These are phyloP conservation scores for Crepidodera aurea DNA, from an alignment of 2,888 invertebrate genomes.

Conservation along the genomic window DNA sequence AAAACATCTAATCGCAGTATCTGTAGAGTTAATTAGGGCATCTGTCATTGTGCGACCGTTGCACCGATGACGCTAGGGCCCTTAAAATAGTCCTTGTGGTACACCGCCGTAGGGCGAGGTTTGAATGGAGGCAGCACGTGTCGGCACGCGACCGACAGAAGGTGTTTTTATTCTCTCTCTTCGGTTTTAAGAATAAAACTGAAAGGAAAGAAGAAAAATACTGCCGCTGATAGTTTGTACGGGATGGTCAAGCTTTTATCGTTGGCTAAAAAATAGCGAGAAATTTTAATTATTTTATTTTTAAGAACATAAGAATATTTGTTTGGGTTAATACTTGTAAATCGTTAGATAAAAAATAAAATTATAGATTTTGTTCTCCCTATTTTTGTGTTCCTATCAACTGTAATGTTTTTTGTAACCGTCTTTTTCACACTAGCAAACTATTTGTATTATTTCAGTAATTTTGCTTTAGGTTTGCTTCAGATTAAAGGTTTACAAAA, in stretches of 20 bases:
- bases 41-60: constrained; percentile 56
- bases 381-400: no score
- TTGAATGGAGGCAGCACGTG: constrained; percentile 32
- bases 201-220: constrained; percentile 1
- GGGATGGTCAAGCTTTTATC: background rate
- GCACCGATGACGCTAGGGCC: constrained; percentile 27
- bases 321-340: no score
- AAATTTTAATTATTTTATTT: no score
- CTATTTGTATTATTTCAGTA: no score
- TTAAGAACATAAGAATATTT: no score
- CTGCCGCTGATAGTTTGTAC: background rate
- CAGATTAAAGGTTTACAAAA: no score
- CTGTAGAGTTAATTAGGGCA: constrained; percentile 57
- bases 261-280: no score
- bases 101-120: constrained; percentile 36
- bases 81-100: constrained; percentile 38
- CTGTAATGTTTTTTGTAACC: no score
- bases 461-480: no score
- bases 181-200: constrained; percentile 4
- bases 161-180: constrained; percentile 33
- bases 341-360: no score
- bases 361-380: no score
- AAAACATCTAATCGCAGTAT: constrained; percentile 54
- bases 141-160: constrained; percentile 28
- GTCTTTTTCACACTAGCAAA: no score